phyloP scores from a whole-genome alignment of 2,888 invertebrate species.

The Calliopum simillimum region DNA sequence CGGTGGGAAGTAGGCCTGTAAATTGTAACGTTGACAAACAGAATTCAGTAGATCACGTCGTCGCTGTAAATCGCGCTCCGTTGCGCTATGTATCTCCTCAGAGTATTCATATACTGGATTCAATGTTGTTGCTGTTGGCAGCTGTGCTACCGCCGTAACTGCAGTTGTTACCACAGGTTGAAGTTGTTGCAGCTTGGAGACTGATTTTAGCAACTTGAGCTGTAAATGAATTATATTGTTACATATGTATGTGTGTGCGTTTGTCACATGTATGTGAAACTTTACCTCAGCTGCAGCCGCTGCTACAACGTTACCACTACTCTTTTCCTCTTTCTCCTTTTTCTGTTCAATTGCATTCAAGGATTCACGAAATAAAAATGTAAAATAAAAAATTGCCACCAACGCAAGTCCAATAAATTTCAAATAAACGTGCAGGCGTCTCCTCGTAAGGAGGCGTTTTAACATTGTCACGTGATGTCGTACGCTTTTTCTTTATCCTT shows the following conservation, averaged over 20 bases:
- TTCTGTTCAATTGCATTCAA: conserved; percentile 64
- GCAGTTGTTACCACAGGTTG: conserved; percentile 23
- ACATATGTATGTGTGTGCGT: neutral
- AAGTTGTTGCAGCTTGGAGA: conserved; percentile 30
- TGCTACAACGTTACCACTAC: neutral
- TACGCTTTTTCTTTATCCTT: neutral
- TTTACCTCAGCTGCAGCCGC: neutral
- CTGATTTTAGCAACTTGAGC: conserved; percentile 48
- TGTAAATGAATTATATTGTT: conserved; percentile 36
- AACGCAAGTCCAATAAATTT: conserved; percentile 60
- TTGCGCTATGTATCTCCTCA: conserved; percentile 66
- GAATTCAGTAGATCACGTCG: conserved; percentile 68
- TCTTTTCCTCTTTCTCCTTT: conserved; percentile 47
- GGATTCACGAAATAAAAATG: conserved; percentile 64
- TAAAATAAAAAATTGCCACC: conserved; percentile 62
- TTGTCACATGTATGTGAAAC: neutral
- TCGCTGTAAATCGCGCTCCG: conserved; percentile 69
- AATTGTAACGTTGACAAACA: conserved; percentile 68
- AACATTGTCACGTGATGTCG: conserved; percentile 52
- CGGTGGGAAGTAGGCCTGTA: conserved; percentile 68
- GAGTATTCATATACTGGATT: conserved; percentile 68
- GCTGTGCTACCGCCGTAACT: conserved; percentile 14
- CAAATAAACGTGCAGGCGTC: conserved; percentile 62
- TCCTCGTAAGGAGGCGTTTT: conserved; percentile 59
- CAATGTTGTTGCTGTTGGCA: conserved; percentile 54